Evolutionary conservation across 2,888 invertebrate genomes (phyloP).

Genomic region (Smittia aterrima): DNA sequence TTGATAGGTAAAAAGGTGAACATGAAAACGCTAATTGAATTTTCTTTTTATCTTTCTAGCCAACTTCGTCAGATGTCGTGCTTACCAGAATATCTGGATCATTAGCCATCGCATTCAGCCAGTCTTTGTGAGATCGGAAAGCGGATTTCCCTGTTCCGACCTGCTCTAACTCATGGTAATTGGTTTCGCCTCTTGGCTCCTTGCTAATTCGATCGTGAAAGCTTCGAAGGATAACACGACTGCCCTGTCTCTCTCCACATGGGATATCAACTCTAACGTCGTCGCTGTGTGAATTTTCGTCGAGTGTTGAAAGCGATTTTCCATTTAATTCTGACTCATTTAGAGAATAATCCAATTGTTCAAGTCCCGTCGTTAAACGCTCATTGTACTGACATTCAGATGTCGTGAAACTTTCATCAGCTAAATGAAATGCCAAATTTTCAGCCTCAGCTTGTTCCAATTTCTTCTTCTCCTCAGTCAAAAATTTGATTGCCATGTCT

Average conservation of each 20-base stretch:
- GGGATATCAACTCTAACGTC: neutral
- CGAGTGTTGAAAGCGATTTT: neutral
- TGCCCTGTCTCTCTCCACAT: conserved; percentile 8
- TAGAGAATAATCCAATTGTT: neutral
- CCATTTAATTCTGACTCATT: neutral
- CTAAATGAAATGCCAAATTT: conserved; percentile 24
- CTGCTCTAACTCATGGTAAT: neutral
- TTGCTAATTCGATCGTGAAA: conserved; percentile 50
- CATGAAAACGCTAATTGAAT: neutral
- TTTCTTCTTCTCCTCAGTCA: neutral
- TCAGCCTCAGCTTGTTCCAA: neutral
- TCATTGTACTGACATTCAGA: neutral
- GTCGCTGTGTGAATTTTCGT: neutral
- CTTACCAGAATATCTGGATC: conserved; percentile 19
- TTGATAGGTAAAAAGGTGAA: neutral
- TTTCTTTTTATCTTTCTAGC: neutral
- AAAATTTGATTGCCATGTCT: neutral
- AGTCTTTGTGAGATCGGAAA: neutral
- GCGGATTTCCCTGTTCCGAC: neutral
- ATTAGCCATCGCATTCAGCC: conserved; percentile 20
- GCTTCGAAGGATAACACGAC: conserved; percentile 47
- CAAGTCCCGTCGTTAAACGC: neutral
- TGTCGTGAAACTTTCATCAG: conserved; percentile 10
- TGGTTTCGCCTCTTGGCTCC: conserved; percentile 48
- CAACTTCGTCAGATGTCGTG: neutral